Evolutionary conservation across 2,113 vertebrate species (phyloP), one percentile per base, ranked within the genome.

Genomic region (Morone saxatilis): DNA sequence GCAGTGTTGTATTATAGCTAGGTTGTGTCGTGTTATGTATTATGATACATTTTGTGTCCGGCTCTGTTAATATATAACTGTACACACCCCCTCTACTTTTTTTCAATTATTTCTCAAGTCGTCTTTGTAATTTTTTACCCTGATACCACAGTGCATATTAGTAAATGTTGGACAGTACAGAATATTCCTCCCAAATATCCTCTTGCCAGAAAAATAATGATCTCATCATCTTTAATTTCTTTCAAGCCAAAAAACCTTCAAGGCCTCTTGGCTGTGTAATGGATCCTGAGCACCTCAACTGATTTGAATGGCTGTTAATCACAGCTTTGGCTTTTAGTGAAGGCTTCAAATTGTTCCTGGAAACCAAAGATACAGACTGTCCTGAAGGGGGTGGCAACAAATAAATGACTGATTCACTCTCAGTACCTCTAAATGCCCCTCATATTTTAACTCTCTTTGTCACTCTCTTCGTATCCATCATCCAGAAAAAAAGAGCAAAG

Each of bases 401-500:
- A 63, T 83, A 14, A 77, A 76, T 76, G 45, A 84, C 22, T 71
- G 56, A 68, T 79, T 48, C 40, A 38, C 65, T 66, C 41, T 73
- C 56, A 5, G 7, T 68, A 9, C 19, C 43, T 68, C 51, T 45
- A 51, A 66, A 72, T 51, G 41, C 45, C 12, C 17, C 19, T 80
- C 1, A 1, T 47, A 53, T 59, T 72, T 83, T 6, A 48, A 65
- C 10, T 67, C n/a, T 72, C 50, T 57, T 54, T 57, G 12, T 76
- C 20, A 12, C 70, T 88, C 40, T 72, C 10, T 14, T 66, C 47
- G 5, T 73, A 17, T 84, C 31, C 16, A n/a, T 72, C 31, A 48
- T 90, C 11, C 92, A 99, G 98, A 99, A 91, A 98, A 97, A 94
- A 98, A 97, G 86, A 94, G 60, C 86, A 92, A 93, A 71, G 93